A percentile compares a stretch with the other conserved stretches of the same genome.
These are phyloP conservation scores for Theocolax elegans DNA, from an alignment of 1,140 invertebrate genomes.

Conservation along the genomic window DNA sequence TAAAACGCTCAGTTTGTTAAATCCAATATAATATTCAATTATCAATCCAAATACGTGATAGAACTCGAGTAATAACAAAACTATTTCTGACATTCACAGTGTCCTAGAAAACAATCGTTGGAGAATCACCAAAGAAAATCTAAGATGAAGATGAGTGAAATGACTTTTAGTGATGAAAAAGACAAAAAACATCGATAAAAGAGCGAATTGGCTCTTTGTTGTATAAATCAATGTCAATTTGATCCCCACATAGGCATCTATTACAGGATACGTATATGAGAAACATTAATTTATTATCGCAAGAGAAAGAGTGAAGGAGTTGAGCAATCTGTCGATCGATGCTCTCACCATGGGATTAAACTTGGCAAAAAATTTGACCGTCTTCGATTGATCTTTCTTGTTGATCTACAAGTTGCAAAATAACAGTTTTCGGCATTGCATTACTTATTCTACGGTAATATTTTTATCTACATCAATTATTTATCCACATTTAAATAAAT, in stretches of 20 bases:
- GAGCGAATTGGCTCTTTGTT: slow-evolving; percentile 43
- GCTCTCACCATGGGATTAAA: slow-evolving; percentile 19
- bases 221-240: slow-evolving; percentile 62
- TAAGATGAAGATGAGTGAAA: no score
- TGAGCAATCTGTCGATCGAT: slow-evolving; percentile 52
- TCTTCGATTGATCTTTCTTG: not conserved
- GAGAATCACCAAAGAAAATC: no score
- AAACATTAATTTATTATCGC: slow-evolving; percentile 61
- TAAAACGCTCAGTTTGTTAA: no score
- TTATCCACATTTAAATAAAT: no score
- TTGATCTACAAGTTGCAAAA: no score
- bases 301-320: slow-evolving; percentile 28
- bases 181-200: slow-evolving; percentile 45
- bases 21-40: no score
- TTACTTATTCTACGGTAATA: not conserved
- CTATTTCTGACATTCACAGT: no score
- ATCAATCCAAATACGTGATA: no score
- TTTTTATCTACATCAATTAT: no score
- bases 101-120: no score
- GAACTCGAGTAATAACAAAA: no score
- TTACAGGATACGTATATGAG: slow-evolving; percentile 54
- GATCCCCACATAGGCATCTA: slow-evolving; percentile 56
- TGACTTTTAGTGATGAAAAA: slow-evolving; percentile 20
- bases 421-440: not conserved
- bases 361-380: not conserved